phyloP scores from a whole-genome alignment of 2,797 vertebrate genomes.

The Setipinna tenuifilis region DNA sequence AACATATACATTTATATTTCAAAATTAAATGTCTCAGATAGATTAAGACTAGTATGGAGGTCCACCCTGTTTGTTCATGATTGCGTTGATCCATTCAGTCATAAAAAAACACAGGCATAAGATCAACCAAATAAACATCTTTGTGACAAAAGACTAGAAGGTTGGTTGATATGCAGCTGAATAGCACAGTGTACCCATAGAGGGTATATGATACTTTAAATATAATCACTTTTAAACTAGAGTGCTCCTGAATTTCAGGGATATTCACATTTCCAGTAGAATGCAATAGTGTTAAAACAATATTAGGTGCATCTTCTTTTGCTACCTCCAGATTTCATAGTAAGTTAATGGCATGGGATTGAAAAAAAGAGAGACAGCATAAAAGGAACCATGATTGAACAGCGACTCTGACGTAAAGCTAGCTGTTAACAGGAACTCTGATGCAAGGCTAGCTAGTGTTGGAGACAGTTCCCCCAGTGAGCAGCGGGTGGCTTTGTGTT shows the following conservation, averaged over 20 bases:
- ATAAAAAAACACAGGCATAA: not conserved
- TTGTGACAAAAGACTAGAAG: not conserved
- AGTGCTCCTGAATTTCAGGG: not conserved
- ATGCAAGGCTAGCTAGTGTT: not conserved
- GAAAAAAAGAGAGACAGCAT: not conserved
- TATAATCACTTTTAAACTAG: not conserved
- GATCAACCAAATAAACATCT: not conserved
- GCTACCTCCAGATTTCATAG: not conserved
- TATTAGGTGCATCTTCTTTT: not conserved
- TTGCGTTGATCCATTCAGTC: not conserved
- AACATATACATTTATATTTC: not conserved
- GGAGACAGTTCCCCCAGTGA: not conserved
- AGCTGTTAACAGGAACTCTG: not conserved
- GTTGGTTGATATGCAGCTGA: not conserved
- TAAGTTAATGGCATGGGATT: not conserved
- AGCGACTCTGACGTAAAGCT: not conserved
- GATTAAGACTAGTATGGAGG: not conserved
- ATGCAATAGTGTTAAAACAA: not conserved
- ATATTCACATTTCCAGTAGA: not conserved
- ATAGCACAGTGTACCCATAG: not conserved
- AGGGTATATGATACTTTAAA: not conserved
- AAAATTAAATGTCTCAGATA: not conserved
- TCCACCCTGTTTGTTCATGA: slow-evolving; percentile 1
- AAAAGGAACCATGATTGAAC: not conserved
- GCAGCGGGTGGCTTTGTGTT: not conserved